phyloP scores from a whole-genome alignment of 2,113 vertebrate species.

The Strigops habroptila region DNA sequence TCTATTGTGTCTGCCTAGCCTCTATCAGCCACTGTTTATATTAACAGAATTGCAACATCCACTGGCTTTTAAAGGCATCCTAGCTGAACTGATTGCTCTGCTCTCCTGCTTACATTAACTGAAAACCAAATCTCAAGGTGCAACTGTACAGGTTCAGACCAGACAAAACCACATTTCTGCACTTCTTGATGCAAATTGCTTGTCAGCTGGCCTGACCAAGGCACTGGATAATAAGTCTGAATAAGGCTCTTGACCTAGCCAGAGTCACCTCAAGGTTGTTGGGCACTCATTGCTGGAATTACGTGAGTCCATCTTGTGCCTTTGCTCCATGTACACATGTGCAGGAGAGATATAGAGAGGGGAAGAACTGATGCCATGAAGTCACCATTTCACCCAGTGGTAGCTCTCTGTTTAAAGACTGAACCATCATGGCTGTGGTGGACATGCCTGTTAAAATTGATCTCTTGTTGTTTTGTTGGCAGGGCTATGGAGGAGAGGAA shows the following conservation, averaged over 20 bases:
- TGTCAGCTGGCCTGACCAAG: background rate
- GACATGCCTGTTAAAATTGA: background rate
- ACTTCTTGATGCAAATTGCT: background rate
- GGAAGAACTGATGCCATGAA: background rate
- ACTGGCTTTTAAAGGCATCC: background rate
- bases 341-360: background rate
- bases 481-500: slow-evolving; percentile 93
- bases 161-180: background rate
- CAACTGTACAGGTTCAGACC: background rate
- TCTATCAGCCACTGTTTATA: background rate
- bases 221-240: background rate
- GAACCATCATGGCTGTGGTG: background rate
- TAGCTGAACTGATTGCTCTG: background rate
- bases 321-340: background rate
- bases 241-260: background rate
- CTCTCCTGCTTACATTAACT: background rate
- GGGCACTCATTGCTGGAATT: background rate
- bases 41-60: background rate
- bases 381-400: background rate
- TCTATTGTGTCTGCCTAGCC: background rate
- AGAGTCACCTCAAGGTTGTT: background rate
- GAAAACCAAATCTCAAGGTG: background rate
- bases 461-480: slow-evolving; percentile 50
- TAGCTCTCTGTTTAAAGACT: background rate
- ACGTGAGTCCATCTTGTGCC: background rate